Conservation (phyloP, 1,140 invertebrate species). For the Zaprionus capensis region DNA sequence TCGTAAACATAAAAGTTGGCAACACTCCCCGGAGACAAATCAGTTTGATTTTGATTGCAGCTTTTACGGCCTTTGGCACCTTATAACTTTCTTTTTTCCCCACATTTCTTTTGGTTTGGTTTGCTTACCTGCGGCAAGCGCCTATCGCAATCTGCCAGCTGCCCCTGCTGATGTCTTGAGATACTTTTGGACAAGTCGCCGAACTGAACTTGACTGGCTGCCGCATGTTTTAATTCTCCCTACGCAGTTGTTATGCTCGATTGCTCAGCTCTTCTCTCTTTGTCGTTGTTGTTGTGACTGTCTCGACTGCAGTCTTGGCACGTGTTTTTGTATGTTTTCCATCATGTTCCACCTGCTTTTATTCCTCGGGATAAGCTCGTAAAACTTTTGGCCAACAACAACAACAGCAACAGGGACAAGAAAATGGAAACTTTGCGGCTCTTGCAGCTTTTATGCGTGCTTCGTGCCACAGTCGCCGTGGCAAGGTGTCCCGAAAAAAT, state of each 20-base stretch:
- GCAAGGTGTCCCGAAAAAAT: conserved; percentile 21
- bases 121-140: conserved; percentile 28
- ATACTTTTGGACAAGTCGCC: conserved; percentile 25
- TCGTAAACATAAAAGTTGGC: conserved; percentile 81
- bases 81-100: conserved; percentile 70
- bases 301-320: conserved; percentile 52
- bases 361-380: conserved; percentile 67
- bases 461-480: conserved; percentile 26
- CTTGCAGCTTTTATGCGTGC: conserved; percentile 70
- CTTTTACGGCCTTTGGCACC: conserved; percentile 81
- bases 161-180: background rate
- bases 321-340: conserved; percentile 66
- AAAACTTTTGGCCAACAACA: conserved; percentile 68
- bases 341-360: conserved; percentile 55
- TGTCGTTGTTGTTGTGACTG: conserved; percentile 12
- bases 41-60: conserved; percentile 82
- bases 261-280: conserved; percentile 22
- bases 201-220: conserved; percentile 7
- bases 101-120: conserved; percentile 25
- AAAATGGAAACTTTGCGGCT: conserved; percentile 60
- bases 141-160: conserved; percentile 22
- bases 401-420: conserved; percentile 3
- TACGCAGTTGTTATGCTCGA: conserved; percentile 23
- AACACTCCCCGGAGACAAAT: conserved; percentile 77
- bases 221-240: conserved; percentile 39